Base-by-base conservation (phyloP, 2,888 invertebrate species). In the Apodemia zela region DNA sequence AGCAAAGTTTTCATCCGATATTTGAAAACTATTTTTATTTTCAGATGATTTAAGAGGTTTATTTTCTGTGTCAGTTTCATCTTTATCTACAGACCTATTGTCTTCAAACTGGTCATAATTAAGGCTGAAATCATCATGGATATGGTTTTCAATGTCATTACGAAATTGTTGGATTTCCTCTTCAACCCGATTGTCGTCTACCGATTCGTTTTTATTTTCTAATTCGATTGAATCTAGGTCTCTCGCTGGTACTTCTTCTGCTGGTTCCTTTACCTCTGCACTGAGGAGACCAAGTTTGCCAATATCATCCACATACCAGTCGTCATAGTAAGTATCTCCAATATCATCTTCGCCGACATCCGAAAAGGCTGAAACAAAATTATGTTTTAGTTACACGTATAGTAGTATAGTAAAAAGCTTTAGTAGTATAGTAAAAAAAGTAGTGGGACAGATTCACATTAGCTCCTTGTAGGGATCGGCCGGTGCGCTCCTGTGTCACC, bases 51-150 rank as follows among this genome's bases (percentile, higher is more conserved):
- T 15, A 15, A 49, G 47, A n/a, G 47, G 47, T 47, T 47, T 35
- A 11, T 59, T 33, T 29, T 38, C 38, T 10, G 57, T 59, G 10
- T 47, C 29, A 17, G 29, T 60, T 18, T 76, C 69, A 63, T 74
- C 72, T 61, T 69, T 69, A 10, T 65, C 60, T 35, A 71, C 73
- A 35, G 75, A 77, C 62, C 86, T 77, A 47, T 85, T 87, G 42
- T 87, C 88, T 75, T 88, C 88, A 29, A 81, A 69, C 61, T 80
- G 83, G 63, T 87, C 86, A 68, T 54, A 54, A 38, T 65, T 67
- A 18, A 72, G 70, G 8, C 51, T 61, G 8, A 58, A 67, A 13
- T 63, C 61, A 51, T 66, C 64, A 15, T 65, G 65, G 38, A 62
- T 51, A 66, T 68, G 59, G 4, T 62, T 64, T 38, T 68, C 68